Conservation (phyloP, 2,888 invertebrate species). For the Melieria omissa region DNA sequence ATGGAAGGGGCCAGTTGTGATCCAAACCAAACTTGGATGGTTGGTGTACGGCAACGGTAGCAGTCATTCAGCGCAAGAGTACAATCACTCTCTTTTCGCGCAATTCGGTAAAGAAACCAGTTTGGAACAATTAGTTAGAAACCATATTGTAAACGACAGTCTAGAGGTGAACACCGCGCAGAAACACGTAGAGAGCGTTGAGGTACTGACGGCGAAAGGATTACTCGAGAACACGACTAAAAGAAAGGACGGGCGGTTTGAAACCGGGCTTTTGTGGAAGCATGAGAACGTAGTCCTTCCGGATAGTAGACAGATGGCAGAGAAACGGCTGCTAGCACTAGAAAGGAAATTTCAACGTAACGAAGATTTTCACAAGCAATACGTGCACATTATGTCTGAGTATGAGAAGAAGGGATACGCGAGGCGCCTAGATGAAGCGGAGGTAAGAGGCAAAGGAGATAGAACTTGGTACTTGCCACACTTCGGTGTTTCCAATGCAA, state of each 20-base stretch:
- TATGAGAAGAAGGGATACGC: constrained; percentile 45
- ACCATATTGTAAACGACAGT: constrained; percentile 12
- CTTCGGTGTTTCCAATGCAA: constrained; percentile 43
- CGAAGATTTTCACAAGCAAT: constrained; percentile 34
- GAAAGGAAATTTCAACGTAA: constrained; percentile 41
- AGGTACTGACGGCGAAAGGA: constrained; percentile 20
- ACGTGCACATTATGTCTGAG: constrained; percentile 35
- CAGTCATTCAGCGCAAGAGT: not conserved
- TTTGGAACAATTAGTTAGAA: not conserved
- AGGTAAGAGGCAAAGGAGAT: constrained; percentile 14
- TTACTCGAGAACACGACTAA: constrained; percentile 21
- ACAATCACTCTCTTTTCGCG: not conserved
- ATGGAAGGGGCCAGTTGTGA: constrained; percentile 22
- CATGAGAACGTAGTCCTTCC: constrained; percentile 17
- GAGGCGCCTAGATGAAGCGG: constrained; percentile 35
- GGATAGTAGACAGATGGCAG: constrained; percentile 40
- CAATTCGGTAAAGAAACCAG: constrained; percentile 3
- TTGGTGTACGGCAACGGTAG: constrained; percentile 14
- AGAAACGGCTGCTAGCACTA: constrained; percentile 36
- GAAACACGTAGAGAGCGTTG: constrained; percentile 2
- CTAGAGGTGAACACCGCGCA: not conserved
- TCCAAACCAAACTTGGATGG: constrained; percentile 31
- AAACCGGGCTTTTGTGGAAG: constrained; percentile 36
- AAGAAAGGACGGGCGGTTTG: constrained; percentile 13
- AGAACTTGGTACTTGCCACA: constrained; percentile 50